These are phyloP conservation scores for Dascillus cervinus DNA, from an alignment of 2,888 invertebrate genomes.

Conservation along the genomic window DNA sequence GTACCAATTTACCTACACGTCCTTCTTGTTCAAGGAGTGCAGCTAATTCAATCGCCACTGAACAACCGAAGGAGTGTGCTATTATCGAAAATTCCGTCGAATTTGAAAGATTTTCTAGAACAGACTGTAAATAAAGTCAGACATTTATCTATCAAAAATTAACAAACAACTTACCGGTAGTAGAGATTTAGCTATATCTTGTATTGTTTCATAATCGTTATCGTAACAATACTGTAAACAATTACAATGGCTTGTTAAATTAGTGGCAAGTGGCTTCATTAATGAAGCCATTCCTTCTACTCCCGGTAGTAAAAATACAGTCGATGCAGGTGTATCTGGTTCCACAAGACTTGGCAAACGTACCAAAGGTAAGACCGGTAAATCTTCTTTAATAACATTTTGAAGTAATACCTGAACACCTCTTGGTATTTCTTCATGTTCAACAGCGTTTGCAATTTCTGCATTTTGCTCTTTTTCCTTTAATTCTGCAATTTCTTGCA, in stretches of 20 bases:
- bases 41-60: conserved; percentile 71
- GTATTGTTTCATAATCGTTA: conserved; percentile 40
- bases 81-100: conserved; percentile 61
- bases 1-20: conserved; percentile 53
- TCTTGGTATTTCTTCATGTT: conserved; percentile 9
- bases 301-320: conserved; percentile 58
- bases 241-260: conserved; percentile 47
- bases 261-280: no score
- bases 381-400: no score
- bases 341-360: conserved; percentile 12
- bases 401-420: no score
- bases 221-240: conserved; percentile 49
- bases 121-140: conserved; percentile 50
- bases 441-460: conserved; percentile 4
- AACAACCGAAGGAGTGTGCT: conserved; percentile 83
- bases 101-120: conserved; percentile 47
- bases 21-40: conserved; percentile 61
- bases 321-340: conserved; percentile 23
- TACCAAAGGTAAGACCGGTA: no score
- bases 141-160: no score
- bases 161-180: conserved; percentile 48
- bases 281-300: no score
- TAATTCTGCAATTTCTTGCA: conserved; percentile 48
- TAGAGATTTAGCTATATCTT: conserved; percentile 46
- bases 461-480: conserved; percentile 32